Conservation (phyloP, 2,888 invertebrate genomes). For the Eupithecia inturbata region DNA sequence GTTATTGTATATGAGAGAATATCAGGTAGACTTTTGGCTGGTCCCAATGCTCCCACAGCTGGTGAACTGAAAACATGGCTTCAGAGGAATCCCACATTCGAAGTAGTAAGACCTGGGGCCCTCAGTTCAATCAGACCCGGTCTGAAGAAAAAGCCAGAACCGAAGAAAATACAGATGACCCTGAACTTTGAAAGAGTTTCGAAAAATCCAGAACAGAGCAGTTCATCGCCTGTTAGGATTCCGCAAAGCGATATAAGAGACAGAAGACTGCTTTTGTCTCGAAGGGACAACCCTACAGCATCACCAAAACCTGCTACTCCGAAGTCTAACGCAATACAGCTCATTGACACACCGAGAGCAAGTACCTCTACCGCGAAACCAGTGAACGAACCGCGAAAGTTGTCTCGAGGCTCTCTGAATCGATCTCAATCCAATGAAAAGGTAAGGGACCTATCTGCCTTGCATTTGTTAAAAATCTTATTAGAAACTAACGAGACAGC, state of each 20-base stretch:
- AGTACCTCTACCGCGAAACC: constrained; percentile 62
- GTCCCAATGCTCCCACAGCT: constrained; percentile 92
- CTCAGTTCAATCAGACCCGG: constrained; percentile 76
- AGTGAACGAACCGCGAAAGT: constrained; percentile 62
- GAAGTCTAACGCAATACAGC: constrained; percentile 52
- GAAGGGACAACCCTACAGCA: constrained; percentile 60
- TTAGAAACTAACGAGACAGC: neutral
- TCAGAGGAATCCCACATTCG: constrained; percentile 93
- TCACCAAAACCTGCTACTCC: constrained; percentile 47
- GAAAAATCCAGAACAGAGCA: constrained; percentile 57
- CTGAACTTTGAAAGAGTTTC: constrained; percentile 77
- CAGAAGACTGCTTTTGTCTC: constrained; percentile 50
- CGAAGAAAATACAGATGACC: constrained; percentile 77
- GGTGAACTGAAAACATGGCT: constrained; percentile 92
- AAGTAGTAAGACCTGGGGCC: constrained; percentile 89
- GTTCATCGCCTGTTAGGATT: constrained; percentile 49
- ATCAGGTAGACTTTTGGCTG: constrained; percentile 89
- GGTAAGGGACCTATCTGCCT: constrained; percentile 52
- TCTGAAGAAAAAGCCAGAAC: constrained; percentile 65
- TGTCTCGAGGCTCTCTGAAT: constrained; percentile 54
- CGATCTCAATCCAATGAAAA: constrained; percentile 67
- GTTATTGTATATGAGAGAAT: constrained; percentile 93
- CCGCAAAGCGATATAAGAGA: constrained; percentile 57
- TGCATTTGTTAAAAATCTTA: neutral
- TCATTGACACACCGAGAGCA: constrained; percentile 65